Conservation (phyloP, 1,140 invertebrate genomes). For the Batillaria attramentaria region DNA sequence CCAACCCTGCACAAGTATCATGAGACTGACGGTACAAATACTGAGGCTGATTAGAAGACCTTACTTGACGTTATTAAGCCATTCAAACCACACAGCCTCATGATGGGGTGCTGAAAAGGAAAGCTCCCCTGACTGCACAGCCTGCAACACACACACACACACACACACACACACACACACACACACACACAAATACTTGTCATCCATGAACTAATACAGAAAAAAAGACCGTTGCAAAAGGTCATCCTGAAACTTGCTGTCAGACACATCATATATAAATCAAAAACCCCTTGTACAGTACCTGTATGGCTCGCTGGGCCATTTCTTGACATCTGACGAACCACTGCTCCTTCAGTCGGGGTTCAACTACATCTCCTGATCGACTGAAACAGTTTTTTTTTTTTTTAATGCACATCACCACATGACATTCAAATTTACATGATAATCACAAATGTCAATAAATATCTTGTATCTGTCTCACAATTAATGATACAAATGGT, state of each 20-base stretch:
- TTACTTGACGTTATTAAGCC: conserved; percentile 79
- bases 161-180: neutral
- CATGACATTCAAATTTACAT: too few relatives aligned
- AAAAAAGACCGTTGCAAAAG: neutral
- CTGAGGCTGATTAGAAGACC: too few relatives aligned
- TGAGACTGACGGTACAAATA: too few relatives aligned
- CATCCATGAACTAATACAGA: too few relatives aligned
- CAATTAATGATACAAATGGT: too few relatives aligned
- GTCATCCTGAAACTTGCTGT: neutral
- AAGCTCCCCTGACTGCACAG: conserved; percentile 83
- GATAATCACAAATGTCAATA: too few relatives aligned
- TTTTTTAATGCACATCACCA: too few relatives aligned
- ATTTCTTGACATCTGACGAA: conserved; percentile 78
- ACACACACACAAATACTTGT: neutral
- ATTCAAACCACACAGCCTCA: conserved; percentile 60
- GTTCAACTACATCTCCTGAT: conserved; percentile 98
- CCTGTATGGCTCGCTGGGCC: conserved; percentile 75
- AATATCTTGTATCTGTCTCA: too few relatives aligned
- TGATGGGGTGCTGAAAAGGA: conserved; percentile 57
- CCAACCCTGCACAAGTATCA: too few relatives aligned
- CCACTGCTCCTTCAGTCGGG: conserved; percentile 97
- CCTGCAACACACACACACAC: conserved; percentile 59
- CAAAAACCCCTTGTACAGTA: conserved; percentile 27
- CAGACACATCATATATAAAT: neutral
- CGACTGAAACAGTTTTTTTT: conserved; percentile 78